phyloP scores from a whole-genome alignment of 2,888 invertebrate genomes.

The Nebria brevicollis region DNA sequence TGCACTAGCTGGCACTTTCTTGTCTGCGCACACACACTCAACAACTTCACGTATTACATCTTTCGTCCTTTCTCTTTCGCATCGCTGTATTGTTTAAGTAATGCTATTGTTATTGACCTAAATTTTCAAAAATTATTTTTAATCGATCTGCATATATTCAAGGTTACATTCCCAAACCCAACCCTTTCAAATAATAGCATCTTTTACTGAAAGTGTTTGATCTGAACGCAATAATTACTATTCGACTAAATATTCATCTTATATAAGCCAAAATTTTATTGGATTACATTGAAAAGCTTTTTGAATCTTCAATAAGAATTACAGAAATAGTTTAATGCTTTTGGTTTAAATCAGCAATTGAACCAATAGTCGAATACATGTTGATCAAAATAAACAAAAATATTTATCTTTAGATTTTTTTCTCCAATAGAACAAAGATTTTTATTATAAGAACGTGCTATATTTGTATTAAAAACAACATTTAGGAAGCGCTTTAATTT shows the following conservation, averaged over 20 bases:
- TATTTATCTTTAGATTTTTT: no score
- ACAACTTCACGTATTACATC: background rate
- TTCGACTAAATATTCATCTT: no score
- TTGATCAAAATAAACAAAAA: no score
- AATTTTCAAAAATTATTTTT: background rate
- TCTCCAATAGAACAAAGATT: background rate
- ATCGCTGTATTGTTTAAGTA: background rate
- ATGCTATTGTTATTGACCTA: background rate
- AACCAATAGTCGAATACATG: no score
- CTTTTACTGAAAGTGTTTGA: no score
- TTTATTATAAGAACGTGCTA: background rate
- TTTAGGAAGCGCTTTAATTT: background rate
- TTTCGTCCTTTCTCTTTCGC: background rate
- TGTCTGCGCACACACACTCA: background rate
- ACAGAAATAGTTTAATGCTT: no score
- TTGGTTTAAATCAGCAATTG: no score
- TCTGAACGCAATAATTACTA: no score
- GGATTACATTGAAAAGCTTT: no score
- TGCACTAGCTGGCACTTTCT: conserved; percentile 14
- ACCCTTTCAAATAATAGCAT: no score
- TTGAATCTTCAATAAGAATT: no score
- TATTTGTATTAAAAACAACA: background rate
- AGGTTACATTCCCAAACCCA: background rate
- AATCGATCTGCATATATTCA: background rate
- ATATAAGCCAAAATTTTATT: no score